Evolutionary conservation across 2,888 invertebrate genomes (phyloP).

Genomic region (Aspidapion aeneum): DNA sequence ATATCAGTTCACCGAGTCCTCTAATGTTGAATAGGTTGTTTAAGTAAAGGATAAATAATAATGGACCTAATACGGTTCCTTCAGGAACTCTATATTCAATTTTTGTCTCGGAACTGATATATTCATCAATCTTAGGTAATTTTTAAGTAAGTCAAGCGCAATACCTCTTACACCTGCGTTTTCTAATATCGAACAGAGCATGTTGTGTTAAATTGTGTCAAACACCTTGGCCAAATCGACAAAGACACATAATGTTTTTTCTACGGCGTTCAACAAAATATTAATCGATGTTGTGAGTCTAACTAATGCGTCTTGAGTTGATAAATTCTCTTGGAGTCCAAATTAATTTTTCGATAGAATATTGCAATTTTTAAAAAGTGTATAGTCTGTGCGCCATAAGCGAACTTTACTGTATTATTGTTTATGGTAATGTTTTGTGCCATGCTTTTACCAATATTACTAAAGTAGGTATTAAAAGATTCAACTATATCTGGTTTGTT

Average conservation of each 20-base stretch:
- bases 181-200: not conserved
- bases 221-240: constrained; percentile 15
- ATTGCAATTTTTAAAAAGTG: constrained; percentile 10
- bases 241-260: not conserved
- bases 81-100: not conserved
- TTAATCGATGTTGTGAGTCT: not conserved
- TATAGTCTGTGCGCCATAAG: not conserved
- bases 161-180: not conserved
- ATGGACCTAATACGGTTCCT: too few relatives aligned
- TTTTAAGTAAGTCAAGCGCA: not conserved
- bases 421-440: constrained; percentile 6
- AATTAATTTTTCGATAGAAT: constrained; percentile 13
- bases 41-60: not conserved
- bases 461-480: constrained; percentile 9
- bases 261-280: not conserved
- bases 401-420: not conserved
- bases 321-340: constrained; percentile 8
- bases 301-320: constrained; percentile 11
- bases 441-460: constrained; percentile 4
- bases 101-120: not conserved
- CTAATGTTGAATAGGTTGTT: not conserved
- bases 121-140: not conserved
- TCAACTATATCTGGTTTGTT: constrained; percentile 7
- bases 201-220: constrained; percentile 11
- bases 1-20: not conserved